A percentile compares a stretch with the other conserved stretches of the same genome.
Conservation (phyloP, 2,797 vertebrate species). For the Aselliscus stoliczkanus region DNA sequence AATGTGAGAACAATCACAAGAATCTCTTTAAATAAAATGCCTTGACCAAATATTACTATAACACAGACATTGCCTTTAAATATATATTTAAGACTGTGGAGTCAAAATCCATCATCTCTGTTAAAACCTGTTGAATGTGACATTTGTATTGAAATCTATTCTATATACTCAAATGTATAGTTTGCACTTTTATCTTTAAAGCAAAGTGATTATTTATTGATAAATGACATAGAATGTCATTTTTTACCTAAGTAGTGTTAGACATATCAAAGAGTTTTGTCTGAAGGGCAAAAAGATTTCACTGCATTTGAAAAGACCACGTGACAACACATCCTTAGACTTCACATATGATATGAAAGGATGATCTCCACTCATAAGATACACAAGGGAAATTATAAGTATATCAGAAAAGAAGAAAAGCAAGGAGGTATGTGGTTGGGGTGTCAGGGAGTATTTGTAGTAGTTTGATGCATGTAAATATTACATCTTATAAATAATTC, state of each 20-base stretch:
- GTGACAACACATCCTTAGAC: conserved; percentile 40
- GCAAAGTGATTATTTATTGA: conserved; percentile 68
- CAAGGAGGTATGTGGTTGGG: conserved; percentile 33
- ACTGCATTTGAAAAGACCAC: conserved; percentile 40
- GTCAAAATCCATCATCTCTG: not conserved
- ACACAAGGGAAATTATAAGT: conserved; percentile 66
- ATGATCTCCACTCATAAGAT: conserved; percentile 58
- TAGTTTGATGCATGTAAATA: conserved; percentile 73
- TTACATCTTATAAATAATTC: conserved; percentile 65
- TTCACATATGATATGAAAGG: conserved; percentile 60
- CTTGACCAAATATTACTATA: not conserved
- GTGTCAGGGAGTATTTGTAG: conserved; percentile 62
- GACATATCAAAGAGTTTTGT: conserved; percentile 60
- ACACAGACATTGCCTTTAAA: not conserved
- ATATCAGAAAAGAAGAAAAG: conserved; percentile 57
- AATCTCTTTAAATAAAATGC: not conserved
- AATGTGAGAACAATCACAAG: not conserved
- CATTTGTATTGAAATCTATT: conserved; percentile 45
- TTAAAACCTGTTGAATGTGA: conserved; percentile 65
- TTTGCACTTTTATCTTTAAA: conserved; percentile 41
- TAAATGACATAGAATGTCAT: conserved; percentile 53
- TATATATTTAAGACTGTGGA: not conserved
- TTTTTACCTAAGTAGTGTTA: conserved; percentile 51
- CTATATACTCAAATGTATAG: conserved; percentile 32
- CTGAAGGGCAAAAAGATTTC: conserved; percentile 60